phyloP scores from a whole-genome alignment of 1,140 invertebrate species.

The Scaptodrosophila lebanonensis region DNA sequence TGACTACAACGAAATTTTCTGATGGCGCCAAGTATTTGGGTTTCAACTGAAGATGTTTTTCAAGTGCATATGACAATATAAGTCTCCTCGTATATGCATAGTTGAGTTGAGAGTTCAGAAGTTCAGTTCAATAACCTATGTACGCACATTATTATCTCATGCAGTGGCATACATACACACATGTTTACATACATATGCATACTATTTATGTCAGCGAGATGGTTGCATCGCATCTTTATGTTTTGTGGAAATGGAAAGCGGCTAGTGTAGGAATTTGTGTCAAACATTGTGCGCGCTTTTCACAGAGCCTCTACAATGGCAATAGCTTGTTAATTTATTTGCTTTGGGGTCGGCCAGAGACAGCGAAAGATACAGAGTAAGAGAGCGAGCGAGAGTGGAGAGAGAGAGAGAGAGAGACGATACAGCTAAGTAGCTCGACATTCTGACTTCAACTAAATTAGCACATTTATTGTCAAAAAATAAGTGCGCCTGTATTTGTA shows the following conservation, averaged over 20 bases:
- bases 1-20: no score
- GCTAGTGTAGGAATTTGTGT: conserved; percentile 44
- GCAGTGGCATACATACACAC: no score
- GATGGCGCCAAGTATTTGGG: no score
- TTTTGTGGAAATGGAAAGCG: conserved; percentile 10
- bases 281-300: conserved; percentile 35
- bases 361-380: not conserved
- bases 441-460: conserved; percentile 36
- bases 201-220: not conserved
- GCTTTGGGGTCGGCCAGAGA: no score
- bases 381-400: not conserved
- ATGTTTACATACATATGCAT: no score
- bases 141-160: no score
- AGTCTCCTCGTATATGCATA: no score
- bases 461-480: conserved; percentile 38
- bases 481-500: conserved; percentile 15
- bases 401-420: not conserved
- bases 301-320: conserved; percentile 3
- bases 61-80: no score
- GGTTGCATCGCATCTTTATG: not conserved
- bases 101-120: no score
- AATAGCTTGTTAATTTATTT: no score
- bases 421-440: conserved; percentile 11
- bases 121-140: no score
- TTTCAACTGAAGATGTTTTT: no score